These are phyloP conservation scores for Diachasmimorpha longicaudata DNA, from an alignment of 1,140 invertebrate genomes.

Conservation along the genomic window DNA sequence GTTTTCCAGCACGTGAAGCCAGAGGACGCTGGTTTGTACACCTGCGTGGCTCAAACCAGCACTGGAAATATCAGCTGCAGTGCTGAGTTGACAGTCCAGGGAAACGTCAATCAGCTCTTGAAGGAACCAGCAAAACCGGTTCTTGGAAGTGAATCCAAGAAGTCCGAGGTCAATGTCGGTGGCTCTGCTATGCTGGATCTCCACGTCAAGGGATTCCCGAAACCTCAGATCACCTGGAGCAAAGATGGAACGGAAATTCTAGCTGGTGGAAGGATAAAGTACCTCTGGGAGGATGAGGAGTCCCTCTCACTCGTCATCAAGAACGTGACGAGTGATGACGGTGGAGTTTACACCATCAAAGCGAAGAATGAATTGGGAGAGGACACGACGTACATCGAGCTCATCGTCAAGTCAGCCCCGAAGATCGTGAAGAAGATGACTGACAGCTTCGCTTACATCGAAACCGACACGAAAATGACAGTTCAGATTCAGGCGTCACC, in stretches of 20 bases:
- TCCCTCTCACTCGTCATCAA: constrained; percentile 90
- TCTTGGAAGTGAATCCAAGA: constrained; percentile 75
- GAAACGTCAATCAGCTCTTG: constrained; percentile 79
- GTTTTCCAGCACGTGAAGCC: constrained; percentile 93
- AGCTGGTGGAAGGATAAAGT: constrained; percentile 81
- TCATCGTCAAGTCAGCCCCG: constrained; percentile 82
- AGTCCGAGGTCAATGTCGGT: constrained; percentile 78
- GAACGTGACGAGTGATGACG: constrained; percentile 81
- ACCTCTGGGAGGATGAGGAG: constrained; percentile 91
- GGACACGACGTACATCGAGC: constrained; percentile 75
- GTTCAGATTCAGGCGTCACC: constrained; percentile 86
- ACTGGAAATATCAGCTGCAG: constrained; percentile 92
- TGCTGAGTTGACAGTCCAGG: constrained; percentile 91
- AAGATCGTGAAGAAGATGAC: constrained; percentile 82
- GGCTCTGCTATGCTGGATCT: constrained; percentile 95
- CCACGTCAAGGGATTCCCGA: constrained; percentile 91
- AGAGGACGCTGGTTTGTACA: constrained; percentile 93
- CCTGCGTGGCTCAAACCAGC: constrained; percentile 91
- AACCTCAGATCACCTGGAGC: constrained; percentile 88
- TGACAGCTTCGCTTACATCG: constrained; percentile 74
- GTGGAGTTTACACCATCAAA: constrained; percentile 82
- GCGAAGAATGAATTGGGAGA: constrained; percentile 91
- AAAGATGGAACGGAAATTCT: constrained; percentile 85
- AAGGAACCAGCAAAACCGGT: constrained; percentile 82
- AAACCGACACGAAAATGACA: constrained; percentile 73